Conservation (phyloP, 2,888 invertebrate species). For the Nudaria mundana region DNA sequence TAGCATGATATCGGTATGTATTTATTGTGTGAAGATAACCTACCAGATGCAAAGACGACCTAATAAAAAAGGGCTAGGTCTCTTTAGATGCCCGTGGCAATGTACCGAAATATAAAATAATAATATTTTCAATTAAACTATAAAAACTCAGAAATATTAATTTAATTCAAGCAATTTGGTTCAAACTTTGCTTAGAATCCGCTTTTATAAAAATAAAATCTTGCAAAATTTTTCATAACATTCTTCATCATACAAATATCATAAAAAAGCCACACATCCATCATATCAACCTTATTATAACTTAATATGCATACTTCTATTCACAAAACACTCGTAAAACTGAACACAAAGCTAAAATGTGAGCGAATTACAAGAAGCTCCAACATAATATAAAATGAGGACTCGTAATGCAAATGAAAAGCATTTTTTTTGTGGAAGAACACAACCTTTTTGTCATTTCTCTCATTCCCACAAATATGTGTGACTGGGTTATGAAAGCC, state of each 20-base stretch:
- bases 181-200: no score
- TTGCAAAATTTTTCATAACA: not conserved
- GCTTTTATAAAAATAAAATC: no score
- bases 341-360: slow-evolving; percentile 15
- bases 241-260: not conserved
- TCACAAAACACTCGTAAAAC: slow-evolving; percentile 6
- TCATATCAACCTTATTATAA: slow-evolving; percentile 2
- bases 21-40: no score
- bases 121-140: no score
- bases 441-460: slow-evolving; percentile 22
- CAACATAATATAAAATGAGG: slow-evolving; percentile 13
- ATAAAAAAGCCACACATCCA: not conserved
- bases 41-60: no score
- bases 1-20: no score
- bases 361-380: slow-evolving; percentile 14
- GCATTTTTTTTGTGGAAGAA: slow-evolving; percentile 17
- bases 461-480: slow-evolving; percentile 9
- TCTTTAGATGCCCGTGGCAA: no score
- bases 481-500: slow-evolving; percentile 9
- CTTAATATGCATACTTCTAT: slow-evolving; percentile 1
- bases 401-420: slow-evolving; percentile 10
- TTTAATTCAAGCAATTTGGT: no score
- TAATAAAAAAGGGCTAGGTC: no score
- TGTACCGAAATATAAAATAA: no score
- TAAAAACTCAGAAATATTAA: no score